A percentile compares a stretch with the other conserved stretches of the same genome.
These are phyloP conservation scores for Chloropsis cyanopogon DNA, from an alignment of 2,113 vertebrate genomes.

Conservation along the genomic window DNA sequence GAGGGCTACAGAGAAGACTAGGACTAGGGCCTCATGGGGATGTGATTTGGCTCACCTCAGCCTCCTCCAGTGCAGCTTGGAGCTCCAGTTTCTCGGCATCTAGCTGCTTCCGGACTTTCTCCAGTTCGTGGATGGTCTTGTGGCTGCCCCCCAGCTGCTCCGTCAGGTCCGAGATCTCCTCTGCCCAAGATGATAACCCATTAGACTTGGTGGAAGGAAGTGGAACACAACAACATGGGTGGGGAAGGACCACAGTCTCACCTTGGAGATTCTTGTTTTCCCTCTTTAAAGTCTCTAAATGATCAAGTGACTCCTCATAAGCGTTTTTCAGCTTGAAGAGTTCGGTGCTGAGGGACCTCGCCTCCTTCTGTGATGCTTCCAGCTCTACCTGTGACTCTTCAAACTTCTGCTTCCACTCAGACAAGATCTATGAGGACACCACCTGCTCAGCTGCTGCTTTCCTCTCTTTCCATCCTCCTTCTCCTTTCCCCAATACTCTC, in stretches of 20 bases:
- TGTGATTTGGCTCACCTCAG: conserved; percentile 72
- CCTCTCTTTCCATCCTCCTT: background rate
- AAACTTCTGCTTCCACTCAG: conserved; percentile 94
- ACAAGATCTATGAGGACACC: conserved; percentile 53
- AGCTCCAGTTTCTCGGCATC: conserved; percentile 88
- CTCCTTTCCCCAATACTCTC: background rate
- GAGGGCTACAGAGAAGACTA: background rate
- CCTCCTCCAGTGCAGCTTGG: conserved; percentile 87
- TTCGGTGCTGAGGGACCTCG: conserved; percentile 86
- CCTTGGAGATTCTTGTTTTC: conserved; percentile 80
- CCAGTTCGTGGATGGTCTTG: conserved; percentile 85
- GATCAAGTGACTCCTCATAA: conserved; percentile 89
- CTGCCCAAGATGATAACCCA: background rate
- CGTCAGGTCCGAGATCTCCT: conserved; percentile 89
- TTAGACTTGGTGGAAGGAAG: background rate
- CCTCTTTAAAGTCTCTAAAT: conserved; percentile 79
- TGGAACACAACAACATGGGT: background rate
- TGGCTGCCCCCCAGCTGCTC: conserved; percentile 84
- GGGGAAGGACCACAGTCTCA: background rate
- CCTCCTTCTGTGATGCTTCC: conserved; percentile 89
- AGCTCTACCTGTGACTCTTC: conserved; percentile 89
- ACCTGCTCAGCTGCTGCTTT: background rate
- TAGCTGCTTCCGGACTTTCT: conserved; percentile 86
- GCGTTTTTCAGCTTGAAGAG: conserved; percentile 93
- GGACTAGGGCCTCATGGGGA: too few relatives aligned